Evolutionary conservation across 2,888 invertebrate species (phyloP).

Genomic region (Anthoptus insignis): DNA sequence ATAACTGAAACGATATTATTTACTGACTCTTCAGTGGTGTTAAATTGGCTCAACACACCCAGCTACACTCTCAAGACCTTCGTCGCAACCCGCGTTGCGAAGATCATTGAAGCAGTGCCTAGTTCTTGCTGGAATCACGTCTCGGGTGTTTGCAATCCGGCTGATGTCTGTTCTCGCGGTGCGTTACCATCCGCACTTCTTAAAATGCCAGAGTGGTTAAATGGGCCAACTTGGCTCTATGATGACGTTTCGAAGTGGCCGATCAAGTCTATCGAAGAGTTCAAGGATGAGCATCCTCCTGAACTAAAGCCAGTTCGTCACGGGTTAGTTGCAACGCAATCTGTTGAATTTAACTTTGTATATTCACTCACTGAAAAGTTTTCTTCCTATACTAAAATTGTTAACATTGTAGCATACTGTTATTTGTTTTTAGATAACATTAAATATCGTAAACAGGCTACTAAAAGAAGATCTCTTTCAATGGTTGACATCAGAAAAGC

Average conservation of each 20-base stretch:
- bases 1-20: conserved; percentile 15
- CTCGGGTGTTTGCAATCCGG: background rate
- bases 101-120: conserved; percentile 43
- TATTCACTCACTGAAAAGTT: background rate
- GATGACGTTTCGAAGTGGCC: background rate
- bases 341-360: background rate
- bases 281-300: conserved; percentile 4
- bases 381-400: background rate
- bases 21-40: conserved; percentile 42
- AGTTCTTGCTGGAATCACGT: conserved; percentile 46
- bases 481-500: background rate
- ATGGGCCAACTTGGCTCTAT: background rate
- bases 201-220: background rate
- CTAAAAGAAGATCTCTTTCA: background rate
- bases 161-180: background rate
- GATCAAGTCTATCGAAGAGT: conserved; percentile 3
- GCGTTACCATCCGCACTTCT: background rate
- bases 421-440: background rate
- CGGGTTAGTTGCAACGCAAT: background rate
- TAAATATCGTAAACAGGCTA: background rate
- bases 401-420: background rate
- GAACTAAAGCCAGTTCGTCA: background rate
- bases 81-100: conserved; percentile 47
- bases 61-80: conserved; percentile 42
- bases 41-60: conserved; percentile 46